Percentiles rank a stretch among this genome's conserved stretches.
phyloP scores from a whole-genome alignment of 2,797 vertebrate species.

The Crax fasciolata region DNA sequence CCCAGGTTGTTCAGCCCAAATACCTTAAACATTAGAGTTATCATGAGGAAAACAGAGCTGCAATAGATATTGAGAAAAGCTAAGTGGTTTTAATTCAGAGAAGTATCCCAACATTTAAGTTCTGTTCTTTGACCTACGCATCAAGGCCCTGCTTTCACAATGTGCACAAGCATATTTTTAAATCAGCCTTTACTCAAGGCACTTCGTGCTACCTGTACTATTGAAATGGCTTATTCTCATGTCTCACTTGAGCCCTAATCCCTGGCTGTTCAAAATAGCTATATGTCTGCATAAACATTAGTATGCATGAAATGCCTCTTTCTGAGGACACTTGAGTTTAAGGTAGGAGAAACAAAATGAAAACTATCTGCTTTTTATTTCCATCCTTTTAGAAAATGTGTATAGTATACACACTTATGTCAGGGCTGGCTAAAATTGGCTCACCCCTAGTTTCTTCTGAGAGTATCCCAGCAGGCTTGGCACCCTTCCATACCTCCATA shows the following conservation, averaged over 20 bases:
- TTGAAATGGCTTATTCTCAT: background rate
- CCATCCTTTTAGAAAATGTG: background rate
- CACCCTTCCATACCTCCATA: background rate
- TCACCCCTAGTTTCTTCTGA: background rate
- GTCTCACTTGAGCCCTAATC: background rate
- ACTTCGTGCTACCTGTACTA: background rate
- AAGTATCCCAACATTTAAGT: conserved; percentile 52
- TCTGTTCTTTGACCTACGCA: conserved; percentile 41
- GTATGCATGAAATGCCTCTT: background rate
- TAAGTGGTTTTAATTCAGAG: conserved; percentile 55
- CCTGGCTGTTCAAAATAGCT: background rate
- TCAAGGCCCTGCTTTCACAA: conserved; percentile 16
- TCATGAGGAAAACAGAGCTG: conserved; percentile 10
- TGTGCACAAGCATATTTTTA: conserved; percentile 66
- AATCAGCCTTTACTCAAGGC: background rate
- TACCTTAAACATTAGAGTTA: background rate
- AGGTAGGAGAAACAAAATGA: background rate
- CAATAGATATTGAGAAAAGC: background rate
- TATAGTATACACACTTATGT: background rate
- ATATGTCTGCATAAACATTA: background rate
- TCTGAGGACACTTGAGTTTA: background rate
- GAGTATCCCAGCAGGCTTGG: background rate
- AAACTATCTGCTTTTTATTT: background rate
- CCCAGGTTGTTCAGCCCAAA: conserved; percentile 36
- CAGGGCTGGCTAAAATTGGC: background rate